phyloP scores from a whole-genome alignment of 2,888 invertebrate species.

The Brenthis ino region DNA sequence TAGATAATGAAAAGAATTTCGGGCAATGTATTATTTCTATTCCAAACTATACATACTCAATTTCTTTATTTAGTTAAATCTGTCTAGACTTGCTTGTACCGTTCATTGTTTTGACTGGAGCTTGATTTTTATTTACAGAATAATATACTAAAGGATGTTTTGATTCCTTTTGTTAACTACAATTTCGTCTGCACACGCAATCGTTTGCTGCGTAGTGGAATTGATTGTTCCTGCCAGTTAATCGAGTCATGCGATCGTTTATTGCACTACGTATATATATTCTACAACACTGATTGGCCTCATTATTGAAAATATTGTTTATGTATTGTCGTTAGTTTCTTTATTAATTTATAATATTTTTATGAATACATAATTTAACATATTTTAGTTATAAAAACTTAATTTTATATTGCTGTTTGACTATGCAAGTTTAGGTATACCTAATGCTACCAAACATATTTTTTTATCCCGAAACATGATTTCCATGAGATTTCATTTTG shows the following conservation, averaged over 20 bases:
- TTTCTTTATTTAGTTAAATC: constrained; percentile 17
- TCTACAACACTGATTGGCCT: background rate
- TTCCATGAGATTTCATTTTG: no score
- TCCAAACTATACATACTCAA: background rate
- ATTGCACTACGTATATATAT: constrained; percentile 30
- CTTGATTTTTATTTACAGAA: constrained; percentile 24
- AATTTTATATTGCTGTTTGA: no score
- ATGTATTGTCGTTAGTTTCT: background rate
- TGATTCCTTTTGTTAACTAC: constrained; percentile 31
- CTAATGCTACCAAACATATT: no score
- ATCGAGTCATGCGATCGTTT: constrained; percentile 48
- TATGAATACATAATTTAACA: no score
- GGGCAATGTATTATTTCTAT: background rate
- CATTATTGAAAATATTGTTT: background rate
- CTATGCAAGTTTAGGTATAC: no score
- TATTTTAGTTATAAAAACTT: no score
- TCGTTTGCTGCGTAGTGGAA: constrained; percentile 49
- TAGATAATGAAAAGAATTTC: background rate
- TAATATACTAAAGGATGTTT: constrained; percentile 27
- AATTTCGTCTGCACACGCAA: constrained; percentile 49
- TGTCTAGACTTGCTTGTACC: constrained; percentile 16
- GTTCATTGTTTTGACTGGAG: constrained; percentile 19
- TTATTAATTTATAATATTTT: background rate
- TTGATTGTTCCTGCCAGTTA: constrained; percentile 53
- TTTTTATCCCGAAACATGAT: no score